Evolutionary conservation across 2,888 invertebrate species (phyloP).

Genomic region (Drosophila putrida): DNA sequence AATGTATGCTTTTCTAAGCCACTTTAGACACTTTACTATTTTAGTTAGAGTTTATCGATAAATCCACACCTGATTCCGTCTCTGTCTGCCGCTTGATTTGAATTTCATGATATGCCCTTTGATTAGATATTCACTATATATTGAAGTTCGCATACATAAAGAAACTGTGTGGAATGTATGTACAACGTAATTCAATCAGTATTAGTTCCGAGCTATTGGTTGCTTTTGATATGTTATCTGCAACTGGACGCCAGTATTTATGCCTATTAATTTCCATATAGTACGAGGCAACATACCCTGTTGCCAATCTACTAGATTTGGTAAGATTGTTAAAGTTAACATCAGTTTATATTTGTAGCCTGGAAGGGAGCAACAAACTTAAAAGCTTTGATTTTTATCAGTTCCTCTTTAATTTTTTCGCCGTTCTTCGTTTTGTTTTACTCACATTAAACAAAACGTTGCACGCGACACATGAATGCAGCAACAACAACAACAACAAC

Average conservation of each 20-base stretch:
- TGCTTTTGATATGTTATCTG: constrained; percentile 48
- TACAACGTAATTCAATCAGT: constrained; percentile 11
- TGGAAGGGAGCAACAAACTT: constrained; percentile 66
- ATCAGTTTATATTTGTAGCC: neutral
- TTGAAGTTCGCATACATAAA: neutral
- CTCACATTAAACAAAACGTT: constrained; percentile 69
- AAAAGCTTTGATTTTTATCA: constrained; percentile 63
- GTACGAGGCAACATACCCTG: constrained; percentile 1
- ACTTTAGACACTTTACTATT: constrained; percentile 9
- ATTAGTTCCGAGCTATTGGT: constrained; percentile 15
- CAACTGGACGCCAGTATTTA: constrained; percentile 26
- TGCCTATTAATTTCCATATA: constrained; percentile 38
- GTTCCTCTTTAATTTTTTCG: constrained; percentile 32
- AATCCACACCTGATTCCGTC: constrained; percentile 6
- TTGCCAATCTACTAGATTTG: constrained; percentile 1
- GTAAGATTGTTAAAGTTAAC: neutral
- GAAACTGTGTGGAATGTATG: neutral
- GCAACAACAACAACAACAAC: constrained; percentile 15
- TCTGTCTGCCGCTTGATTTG: neutral
- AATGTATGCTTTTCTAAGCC: neutral
- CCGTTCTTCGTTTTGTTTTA: constrained; percentile 55
- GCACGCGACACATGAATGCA: constrained; percentile 67
- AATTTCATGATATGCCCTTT: neutral
- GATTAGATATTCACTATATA: constrained; percentile 9
- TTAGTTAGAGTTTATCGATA: constrained; percentile 29